These are phyloP conservation scores for Mythimna lalbum DNA, from an alignment of 2,888 invertebrate species.

Conservation along the genomic window DNA sequence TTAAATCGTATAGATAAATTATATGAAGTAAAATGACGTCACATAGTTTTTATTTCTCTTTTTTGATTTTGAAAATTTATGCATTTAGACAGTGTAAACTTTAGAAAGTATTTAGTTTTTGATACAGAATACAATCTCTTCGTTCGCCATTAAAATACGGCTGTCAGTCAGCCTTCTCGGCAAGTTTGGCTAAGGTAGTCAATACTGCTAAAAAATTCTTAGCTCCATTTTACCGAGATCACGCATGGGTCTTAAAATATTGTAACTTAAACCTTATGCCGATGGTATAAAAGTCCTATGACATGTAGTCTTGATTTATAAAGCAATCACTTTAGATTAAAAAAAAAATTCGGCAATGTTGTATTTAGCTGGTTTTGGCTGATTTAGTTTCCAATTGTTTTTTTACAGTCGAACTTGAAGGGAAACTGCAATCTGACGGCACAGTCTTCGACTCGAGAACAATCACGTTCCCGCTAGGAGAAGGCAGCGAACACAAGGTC, in stretches of 20 bases:
- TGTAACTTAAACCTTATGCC: conserved; percentile 12
- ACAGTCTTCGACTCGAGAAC: conserved; percentile 96
- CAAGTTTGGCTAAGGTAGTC: too few relatives aligned
- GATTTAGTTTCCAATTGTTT: background rate
- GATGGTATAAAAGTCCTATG: background rate
- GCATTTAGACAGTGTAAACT: too few relatives aligned
- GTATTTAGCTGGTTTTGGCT: background rate
- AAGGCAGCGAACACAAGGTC: conserved; percentile 94
- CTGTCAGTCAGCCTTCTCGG: too few relatives aligned
- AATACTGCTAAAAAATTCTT: too few relatives aligned
- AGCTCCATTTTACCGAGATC: too few relatives aligned
- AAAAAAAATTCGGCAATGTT: background rate
- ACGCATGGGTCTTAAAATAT: background rate
- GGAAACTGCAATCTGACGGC: conserved; percentile 89
- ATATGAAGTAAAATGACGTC: background rate
- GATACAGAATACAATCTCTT: too few relatives aligned
- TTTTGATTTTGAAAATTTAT: too few relatives aligned
- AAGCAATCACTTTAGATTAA: too few relatives aligned
- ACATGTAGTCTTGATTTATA: background rate
- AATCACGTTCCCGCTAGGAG: conserved; percentile 96
- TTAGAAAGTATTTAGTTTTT: too few relatives aligned
- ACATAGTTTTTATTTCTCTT: too few relatives aligned
- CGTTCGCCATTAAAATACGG: too few relatives aligned
- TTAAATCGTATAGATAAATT: background rate
- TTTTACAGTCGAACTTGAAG: conserved; percentile 92